Percentiles rank a stretch among this genome's conserved stretches.
Evolutionary conservation across 2,888 invertebrate species (phyloP).

Genomic region (Cosmopolites sordidus): DNA sequence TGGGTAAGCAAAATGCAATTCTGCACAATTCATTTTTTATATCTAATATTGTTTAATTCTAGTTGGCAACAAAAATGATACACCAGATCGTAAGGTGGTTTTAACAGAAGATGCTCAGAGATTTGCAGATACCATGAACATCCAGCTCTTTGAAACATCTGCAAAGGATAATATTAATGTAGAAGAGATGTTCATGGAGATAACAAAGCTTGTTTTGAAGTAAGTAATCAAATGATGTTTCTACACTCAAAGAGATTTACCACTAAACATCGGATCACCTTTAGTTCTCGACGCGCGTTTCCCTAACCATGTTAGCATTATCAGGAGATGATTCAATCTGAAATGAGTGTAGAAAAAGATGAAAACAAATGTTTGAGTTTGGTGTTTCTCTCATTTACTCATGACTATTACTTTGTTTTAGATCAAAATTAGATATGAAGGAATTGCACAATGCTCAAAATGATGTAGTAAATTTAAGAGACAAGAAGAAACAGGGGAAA

Average conservation of each 20-base stretch:
- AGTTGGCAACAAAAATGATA: conserved; percentile 97
- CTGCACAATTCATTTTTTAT: background rate
- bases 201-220: conserved; percentile 74
- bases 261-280: no score
- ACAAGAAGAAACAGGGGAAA: conserved; percentile 59
- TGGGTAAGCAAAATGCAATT: conserved; percentile 61
- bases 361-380: no score
- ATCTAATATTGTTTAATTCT: conserved; percentile 31
- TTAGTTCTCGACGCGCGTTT: no score
- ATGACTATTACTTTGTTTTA: no score
- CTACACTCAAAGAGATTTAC: no score
- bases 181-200: conserved; percentile 86
- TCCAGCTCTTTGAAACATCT: conserved; percentile 95
- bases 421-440: conserved; percentile 75
- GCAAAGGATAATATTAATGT: conserved; percentile 99
- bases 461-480: conserved; percentile 70
- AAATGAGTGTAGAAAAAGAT: no score
- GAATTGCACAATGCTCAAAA: conserved; percentile 68
- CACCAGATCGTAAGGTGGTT: conserved; percentile 92
- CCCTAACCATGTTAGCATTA: no score
- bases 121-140: conserved; percentile 96
- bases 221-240: conserved; percentile 5
- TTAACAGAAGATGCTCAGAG: conserved; percentile 94
- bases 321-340: no score
- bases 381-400: no score